Evolutionary conservation across 1,140 invertebrate species (phyloP).

Genomic region (Drosophila busckii): DNA sequence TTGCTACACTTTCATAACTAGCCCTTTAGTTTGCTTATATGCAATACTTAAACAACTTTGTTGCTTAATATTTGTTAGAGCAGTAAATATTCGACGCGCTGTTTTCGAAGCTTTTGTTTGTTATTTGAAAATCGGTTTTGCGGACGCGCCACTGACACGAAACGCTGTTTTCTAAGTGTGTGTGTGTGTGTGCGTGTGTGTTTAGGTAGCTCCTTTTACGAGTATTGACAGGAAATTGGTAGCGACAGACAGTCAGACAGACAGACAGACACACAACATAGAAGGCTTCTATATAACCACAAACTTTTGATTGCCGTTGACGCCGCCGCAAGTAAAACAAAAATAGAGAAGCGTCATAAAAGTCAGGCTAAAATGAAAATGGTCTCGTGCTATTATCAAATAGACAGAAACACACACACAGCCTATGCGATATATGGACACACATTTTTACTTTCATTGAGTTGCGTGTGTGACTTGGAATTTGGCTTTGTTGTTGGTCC

Average conservation of each 20-base stretch:
- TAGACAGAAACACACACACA: conserved; percentile 19
- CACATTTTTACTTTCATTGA: conserved; percentile 14
- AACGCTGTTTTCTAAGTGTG: conserved; percentile 13
- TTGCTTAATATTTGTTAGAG: conserved; percentile 53
- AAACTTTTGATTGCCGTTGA: conserved; percentile 51
- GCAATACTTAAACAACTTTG: no score
- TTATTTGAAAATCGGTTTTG: conserved; percentile 62
- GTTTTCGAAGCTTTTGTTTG: conserved; percentile 50
- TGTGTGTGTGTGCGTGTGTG: background rate
- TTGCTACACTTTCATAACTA: no score
- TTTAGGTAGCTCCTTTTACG: conserved; percentile 32
- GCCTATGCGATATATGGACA: background rate
- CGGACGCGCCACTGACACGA: conserved; percentile 61
- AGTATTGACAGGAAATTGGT: conserved; percentile 71
- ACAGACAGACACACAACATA: conserved; percentile 42
- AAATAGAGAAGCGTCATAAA: conserved; percentile 8
- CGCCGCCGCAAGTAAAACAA: conserved; percentile 14
- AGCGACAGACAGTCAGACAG: conserved; percentile 50
- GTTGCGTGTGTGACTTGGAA: conserved; percentile 7
- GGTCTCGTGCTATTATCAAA: conserved; percentile 61
- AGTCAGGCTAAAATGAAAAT: conserved; percentile 21
- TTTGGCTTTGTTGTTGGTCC: conserved; percentile 18
- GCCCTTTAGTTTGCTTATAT: no score
- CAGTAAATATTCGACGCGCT: conserved; percentile 7
- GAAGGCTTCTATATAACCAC: conserved; percentile 29